A percentile compares a stretch with the other conserved stretches of the same genome.
phyloP scores from a whole-genome alignment of 2,113 vertebrate species.

The Prietella phreatophila region DNA sequence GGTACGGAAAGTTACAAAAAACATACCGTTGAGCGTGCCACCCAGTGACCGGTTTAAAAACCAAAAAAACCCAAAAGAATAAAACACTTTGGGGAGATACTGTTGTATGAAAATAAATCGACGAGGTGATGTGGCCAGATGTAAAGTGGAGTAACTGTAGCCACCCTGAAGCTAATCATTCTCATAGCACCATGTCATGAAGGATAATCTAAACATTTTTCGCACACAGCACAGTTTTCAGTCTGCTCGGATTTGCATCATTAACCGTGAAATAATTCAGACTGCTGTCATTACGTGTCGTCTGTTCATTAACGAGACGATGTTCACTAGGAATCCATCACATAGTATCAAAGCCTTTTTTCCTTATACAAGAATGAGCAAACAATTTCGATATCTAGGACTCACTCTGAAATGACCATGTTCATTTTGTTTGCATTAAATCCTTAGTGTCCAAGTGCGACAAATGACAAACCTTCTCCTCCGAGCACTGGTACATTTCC shows the following conservation, averaged over 20 bases:
- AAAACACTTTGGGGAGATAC: background rate
- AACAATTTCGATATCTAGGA: background rate
- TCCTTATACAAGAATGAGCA: background rate
- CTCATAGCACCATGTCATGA: background rate
- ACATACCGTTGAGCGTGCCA: background rate
- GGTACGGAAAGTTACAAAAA: background rate
- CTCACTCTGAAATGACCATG: background rate
- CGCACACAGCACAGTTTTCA: background rate
- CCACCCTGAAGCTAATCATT: background rate
- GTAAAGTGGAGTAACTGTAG: background rate
- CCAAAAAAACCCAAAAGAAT: background rate
- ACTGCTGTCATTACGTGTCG: background rate
- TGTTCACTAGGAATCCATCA: background rate
- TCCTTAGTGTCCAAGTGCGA: background rate
- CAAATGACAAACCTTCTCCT: slow-evolving; percentile 84
- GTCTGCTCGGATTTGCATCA: background rate
- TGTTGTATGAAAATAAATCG: background rate
- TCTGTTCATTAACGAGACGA: background rate
- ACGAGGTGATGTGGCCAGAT: background rate
- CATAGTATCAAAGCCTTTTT: background rate
- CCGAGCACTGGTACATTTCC: slow-evolving; percentile 94
- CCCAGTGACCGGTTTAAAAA: background rate
- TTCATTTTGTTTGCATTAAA: background rate
- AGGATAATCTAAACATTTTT: background rate
- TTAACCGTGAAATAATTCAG: background rate